phyloP scores from a whole-genome alignment of 2,888 invertebrate genomes.

The Thera obeliscata region DNA sequence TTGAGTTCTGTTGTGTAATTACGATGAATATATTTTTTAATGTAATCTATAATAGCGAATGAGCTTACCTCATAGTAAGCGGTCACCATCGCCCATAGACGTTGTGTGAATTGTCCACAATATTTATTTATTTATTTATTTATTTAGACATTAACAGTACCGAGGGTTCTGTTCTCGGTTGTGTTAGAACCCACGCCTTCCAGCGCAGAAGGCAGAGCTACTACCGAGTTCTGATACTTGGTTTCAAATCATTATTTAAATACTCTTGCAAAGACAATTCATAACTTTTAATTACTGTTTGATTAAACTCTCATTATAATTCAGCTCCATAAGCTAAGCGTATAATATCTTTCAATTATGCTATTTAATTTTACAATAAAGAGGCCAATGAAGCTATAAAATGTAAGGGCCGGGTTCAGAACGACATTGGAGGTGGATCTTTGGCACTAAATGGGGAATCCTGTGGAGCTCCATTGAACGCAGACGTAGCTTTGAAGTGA shows the following conservation, averaged over 20 bases:
- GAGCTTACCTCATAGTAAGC: too few species aligned
- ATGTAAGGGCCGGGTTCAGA: slow-evolving; percentile 60
- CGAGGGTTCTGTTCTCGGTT: too few species aligned
- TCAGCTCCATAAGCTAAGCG: slow-evolving; percentile 19
- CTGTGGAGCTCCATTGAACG: slow-evolving; percentile 67
- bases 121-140: too few species aligned
- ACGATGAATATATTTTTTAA: too few species aligned
- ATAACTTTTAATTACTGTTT: slow-evolving; percentile 6
- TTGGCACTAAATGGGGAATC: slow-evolving; percentile 67
- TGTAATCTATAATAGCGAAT: too few species aligned
- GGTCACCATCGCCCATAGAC: too few species aligned
- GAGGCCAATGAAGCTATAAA: slow-evolving; percentile 61
- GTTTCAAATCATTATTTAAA: not conserved
- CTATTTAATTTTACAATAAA: slow-evolving; percentile 66
- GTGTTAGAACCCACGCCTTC: too few species aligned
- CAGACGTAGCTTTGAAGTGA: slow-evolving; percentile 67
- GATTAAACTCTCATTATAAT: slow-evolving; percentile 14
- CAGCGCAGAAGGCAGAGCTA: too few species aligned
- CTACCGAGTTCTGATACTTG: not conserved
- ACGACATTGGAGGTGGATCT: slow-evolving; percentile 62
- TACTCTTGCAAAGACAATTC: slow-evolving; percentile 3
- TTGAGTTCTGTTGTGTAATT: too few species aligned
- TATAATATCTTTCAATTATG: slow-evolving; percentile 63
- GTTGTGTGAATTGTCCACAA: too few species aligned
- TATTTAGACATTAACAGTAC: too few species aligned